Conservation (phyloP, 2,888 invertebrate species). For the Hypomecis atomaria region DNA sequence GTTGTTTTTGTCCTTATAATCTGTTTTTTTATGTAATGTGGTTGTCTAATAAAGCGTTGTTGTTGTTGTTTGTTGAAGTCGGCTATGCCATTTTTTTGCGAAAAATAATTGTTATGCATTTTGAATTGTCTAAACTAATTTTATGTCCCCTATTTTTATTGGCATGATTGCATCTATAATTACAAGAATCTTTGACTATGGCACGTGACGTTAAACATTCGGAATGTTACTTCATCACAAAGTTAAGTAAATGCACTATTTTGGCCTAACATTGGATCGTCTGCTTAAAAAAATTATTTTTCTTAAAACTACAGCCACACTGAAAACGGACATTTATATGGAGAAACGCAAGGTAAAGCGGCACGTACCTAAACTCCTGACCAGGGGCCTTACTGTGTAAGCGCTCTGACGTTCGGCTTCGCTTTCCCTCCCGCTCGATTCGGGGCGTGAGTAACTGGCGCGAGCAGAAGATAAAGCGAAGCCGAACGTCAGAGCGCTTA, state of each 20-base stretch:
- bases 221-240: constrained; percentile 65
- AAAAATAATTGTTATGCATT: not conserved
- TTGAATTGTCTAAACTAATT: not conserved
- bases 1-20: no score
- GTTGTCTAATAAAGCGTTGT: no score
- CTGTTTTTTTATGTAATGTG: no score
- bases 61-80: no score
- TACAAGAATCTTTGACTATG: constrained; percentile 38
- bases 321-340: not conserved
- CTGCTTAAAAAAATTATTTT: not conserved
- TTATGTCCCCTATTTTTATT: not conserved
- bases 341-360: no score
- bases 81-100: not conserved
- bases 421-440: no score
- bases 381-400: no score
- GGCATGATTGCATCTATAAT: not conserved
- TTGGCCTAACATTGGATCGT: constrained; percentile 29
- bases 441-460: no score
- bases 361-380: no score
- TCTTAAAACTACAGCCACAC: not conserved
- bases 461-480: no score
- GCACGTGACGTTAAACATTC: constrained; percentile 54
- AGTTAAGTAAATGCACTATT: constrained; percentile 43
- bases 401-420: no score
- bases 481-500: no score